Evolutionary conservation across 2,888 invertebrate species (phyloP), one percentile per base, ranked within the genome.

Genomic region (Drosophila prolongata): DNA sequence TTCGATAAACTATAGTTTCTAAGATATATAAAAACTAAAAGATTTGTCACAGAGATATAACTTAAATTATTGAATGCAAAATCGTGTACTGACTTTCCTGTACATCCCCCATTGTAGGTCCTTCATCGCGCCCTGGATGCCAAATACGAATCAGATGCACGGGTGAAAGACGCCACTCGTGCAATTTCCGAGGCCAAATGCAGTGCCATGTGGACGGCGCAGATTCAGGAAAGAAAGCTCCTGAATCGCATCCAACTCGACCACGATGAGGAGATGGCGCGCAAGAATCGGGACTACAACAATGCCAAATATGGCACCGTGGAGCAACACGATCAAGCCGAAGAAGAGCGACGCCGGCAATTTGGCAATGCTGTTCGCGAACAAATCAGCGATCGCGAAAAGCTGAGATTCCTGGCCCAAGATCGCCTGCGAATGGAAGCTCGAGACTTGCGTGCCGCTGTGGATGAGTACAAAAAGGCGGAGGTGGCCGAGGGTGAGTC

Each of bases 141-240:
- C 8, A 96, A 96, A 91, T 95, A 95, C 35, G 77, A 72, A 6
- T 47, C 52, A 1, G 89, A 85, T 37, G 69, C 66, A 16, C 77
- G 87, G 6, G 85, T 85, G 0, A 73, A 72, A 49, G 50, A 56
- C 0, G 87, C 85, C 0, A 53, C 61, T 0, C 75, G 81, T 94
- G 95, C 87, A 95, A 96, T 90, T 90, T 95, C 77, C 90, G 95
- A 54, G 95, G 96, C 46, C 94, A 95, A 79, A 94, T 96, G 87
- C 54, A 81, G 81, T 14, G 84, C 84, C 43, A 79, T 85, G 96
- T 96, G 77, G 95, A 96, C 46, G 95, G 96, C 10, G 94, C 96
- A 76, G 96, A 96, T 27, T 95, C 96, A 90, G 96, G 96, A 75
- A 95, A 96, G 13, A 95, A 96, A 83, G 95, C 95, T 91, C 95